Base-by-base conservation (phyloP, 1,140 invertebrate species). In the Monomorium pharaonis region DNA sequence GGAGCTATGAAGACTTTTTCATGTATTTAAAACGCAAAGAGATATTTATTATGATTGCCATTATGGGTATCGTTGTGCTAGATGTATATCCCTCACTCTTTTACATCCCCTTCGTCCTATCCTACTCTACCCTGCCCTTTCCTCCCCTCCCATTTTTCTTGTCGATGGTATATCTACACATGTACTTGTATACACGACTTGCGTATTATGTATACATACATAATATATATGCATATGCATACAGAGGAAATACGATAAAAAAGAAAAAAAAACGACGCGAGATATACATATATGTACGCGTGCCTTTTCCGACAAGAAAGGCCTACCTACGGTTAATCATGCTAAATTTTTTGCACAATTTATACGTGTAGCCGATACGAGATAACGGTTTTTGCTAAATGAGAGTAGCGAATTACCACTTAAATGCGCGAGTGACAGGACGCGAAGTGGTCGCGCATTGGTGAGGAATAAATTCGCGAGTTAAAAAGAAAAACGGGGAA, bases 321-420 rank as follows among this genome's bases (percentile, higher is more conserved):
- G 89, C 88, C 90, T 91, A 91, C 63, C 62, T 86, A 88, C 51
- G 74, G 83, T 85, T 89, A 86, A 90, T 88, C 84, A 92, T 89
- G 90, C 87, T 90, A 88, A 78, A 89, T 90, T 90, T 92, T 92
- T 92, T 92, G 91, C 92, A 92, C 92, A 89, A 92, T 92, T 92
- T 92, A 90, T 92, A 92, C 89, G 87, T 87, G 76, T 90, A 88
- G 90, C 81, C 69, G 76, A 90, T 86, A 87, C 51, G 88, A 80
- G 24, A 16, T 49, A 84, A 70, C 44, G 76, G 69, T 89, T 89
- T 90, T 89, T 88, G 86, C 87, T 87, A 89, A n/a, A 74, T 18
- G 65, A 87, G 56, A 81, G 56, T 89, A 91, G 89, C 72, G 44
- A 77, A 84, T 33, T 77, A 77, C 18, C 72, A 78, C 24, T 51